Conservation (phyloP, 1,140 invertebrate species). For the Drosophila virilis region DNA sequence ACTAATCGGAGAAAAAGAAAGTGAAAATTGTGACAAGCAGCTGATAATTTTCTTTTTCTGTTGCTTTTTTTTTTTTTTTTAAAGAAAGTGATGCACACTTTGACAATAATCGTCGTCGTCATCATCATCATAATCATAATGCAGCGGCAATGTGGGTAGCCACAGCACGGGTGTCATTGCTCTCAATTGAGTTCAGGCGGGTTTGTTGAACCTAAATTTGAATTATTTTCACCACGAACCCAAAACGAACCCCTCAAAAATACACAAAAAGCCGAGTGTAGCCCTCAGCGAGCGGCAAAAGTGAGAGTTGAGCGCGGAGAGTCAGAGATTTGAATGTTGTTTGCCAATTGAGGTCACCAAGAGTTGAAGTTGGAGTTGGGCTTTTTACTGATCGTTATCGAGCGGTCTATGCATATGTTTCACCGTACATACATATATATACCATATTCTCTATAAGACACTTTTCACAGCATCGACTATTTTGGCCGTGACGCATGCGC, state of each 20-base stretch:
- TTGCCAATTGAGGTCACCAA: slow-evolving; percentile 62
- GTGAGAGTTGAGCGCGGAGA: slow-evolving; percentile 62
- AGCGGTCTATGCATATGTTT: background rate
- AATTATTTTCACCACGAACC: slow-evolving; percentile 55
- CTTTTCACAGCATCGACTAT: slow-evolving; percentile 57
- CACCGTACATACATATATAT: background rate
- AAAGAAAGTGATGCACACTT: slow-evolving; percentile 36
- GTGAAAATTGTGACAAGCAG: slow-evolving; percentile 65
- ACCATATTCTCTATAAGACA: slow-evolving; percentile 44
- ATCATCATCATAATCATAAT: background rate
- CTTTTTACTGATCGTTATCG: slow-evolving; percentile 56
- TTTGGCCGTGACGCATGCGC: slow-evolving; percentile 57
- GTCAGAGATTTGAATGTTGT: slow-evolving; percentile 67
- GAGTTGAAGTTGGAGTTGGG: slow-evolving; percentile 19
- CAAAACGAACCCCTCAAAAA: slow-evolving; percentile 6
- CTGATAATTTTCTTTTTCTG: slow-evolving; percentile 20
- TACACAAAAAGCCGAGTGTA: slow-evolving; percentile 7
- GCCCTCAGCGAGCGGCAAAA: slow-evolving; percentile 53
- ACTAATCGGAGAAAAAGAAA: slow-evolving; percentile 59
- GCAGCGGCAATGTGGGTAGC: slow-evolving; percentile 23
- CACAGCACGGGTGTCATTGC: slow-evolving; percentile 63
- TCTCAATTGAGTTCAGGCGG: slow-evolving; percentile 64
- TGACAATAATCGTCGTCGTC: background rate
- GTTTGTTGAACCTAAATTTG: slow-evolving; percentile 67
- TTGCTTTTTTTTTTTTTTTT: background rate